Evolutionary conservation across 2,888 invertebrate species (phyloP).

Genomic region (Tenthredo amoena): DNA sequence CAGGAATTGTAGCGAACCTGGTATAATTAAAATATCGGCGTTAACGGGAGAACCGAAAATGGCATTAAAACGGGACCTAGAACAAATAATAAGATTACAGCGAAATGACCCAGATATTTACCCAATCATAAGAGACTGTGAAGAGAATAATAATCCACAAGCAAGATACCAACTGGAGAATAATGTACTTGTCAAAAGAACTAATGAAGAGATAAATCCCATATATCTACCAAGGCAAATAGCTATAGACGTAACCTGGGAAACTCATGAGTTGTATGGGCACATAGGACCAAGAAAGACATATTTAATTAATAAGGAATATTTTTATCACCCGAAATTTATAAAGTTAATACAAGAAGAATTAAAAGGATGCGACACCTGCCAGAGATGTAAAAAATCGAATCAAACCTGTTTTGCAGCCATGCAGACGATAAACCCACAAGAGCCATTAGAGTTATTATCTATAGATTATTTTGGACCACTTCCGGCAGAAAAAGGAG

Average conservation of each 20-base stretch:
- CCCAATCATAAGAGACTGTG: too few species aligned
- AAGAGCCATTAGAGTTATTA: background rate
- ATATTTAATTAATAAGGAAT: background rate
- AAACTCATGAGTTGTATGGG: background rate
- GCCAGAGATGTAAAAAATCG: background rate
- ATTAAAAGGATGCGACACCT: background rate
- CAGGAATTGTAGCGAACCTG: too few species aligned
- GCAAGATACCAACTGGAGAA: too few species aligned
- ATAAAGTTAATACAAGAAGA: background rate
- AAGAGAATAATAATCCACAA: too few species aligned
- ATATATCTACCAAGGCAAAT: background rate
- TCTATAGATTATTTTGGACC: background rate
- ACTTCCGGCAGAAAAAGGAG: background rate
- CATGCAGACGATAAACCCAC: background rate
- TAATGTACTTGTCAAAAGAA: too few species aligned
- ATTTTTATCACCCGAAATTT: background rate
- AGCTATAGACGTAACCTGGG: too few species aligned
- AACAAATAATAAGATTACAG: too few species aligned
- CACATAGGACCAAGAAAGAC: background rate
- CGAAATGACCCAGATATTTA: too few species aligned
- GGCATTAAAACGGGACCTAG: too few species aligned
- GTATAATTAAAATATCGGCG: too few species aligned
- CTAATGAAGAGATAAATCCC: background rate
- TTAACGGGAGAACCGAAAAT: background rate
- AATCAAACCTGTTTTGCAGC: background rate